These are phyloP conservation scores for Ictidomys tridecemlineatus DNA, from an alignment of 2,113 vertebrate genomes.

Conservation along the genomic window DNA sequence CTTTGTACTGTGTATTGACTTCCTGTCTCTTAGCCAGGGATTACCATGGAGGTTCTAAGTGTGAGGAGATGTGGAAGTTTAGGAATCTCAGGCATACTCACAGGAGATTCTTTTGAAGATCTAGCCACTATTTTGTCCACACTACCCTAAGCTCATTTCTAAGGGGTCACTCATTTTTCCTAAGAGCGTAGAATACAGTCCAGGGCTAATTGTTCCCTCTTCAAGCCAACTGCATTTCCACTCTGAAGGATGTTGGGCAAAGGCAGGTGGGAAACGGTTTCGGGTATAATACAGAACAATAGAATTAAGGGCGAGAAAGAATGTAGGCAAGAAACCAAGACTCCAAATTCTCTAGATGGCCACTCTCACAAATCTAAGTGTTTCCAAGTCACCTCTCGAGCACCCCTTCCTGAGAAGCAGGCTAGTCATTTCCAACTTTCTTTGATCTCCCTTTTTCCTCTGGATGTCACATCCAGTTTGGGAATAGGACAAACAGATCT, in stretches of 20 bases:
- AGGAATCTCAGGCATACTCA: not conserved
- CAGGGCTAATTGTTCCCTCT: not conserved
- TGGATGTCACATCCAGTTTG: not conserved
- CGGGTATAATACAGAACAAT: not conserved
- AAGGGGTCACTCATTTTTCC: not conserved
- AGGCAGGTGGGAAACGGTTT: not conserved
- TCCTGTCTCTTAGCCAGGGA: not conserved
- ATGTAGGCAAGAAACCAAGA: not conserved
- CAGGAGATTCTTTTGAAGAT: not conserved
- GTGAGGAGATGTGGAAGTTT: not conserved
- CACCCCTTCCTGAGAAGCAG: not conserved
- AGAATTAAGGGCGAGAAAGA: not conserved
- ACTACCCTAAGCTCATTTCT: not conserved
- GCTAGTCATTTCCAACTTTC: not conserved
- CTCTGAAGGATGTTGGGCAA: not conserved
- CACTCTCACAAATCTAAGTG: not conserved
- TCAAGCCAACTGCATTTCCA: not conserved
- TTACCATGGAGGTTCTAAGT: not conserved
- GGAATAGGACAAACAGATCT: constrained; percentile 10
- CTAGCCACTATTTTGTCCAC: not conserved
- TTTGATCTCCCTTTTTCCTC: not conserved
- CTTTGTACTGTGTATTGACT: not conserved
- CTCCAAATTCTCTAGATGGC: not conserved
- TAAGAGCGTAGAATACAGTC: not conserved
- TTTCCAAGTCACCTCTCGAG: not conserved